These are phyloP conservation scores for Saccopteryx bilineata DNA, from an alignment of 2,113 vertebrate genomes.

Conservation along the genomic window DNA sequence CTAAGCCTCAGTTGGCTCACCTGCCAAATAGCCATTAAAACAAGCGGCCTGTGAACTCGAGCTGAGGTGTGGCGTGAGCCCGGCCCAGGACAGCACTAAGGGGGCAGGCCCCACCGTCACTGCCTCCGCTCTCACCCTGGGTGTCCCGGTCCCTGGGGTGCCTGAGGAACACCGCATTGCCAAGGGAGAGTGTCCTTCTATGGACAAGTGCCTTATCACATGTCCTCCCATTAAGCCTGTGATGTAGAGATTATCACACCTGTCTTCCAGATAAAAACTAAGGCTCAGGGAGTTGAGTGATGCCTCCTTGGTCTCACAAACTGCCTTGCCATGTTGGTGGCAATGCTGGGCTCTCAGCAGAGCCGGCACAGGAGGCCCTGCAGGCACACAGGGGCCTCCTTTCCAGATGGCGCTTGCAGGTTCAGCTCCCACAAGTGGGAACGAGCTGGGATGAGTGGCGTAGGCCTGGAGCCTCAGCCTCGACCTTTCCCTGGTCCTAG, in stretches of 20 bases:
- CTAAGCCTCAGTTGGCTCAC: not conserved
- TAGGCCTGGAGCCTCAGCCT: not conserved
- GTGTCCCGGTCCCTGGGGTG: accelerated
- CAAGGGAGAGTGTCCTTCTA: not conserved
- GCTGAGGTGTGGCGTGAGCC: accelerated
- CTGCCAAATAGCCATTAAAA: not conserved
- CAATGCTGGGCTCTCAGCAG: not conserved
- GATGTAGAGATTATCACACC: not conserved
- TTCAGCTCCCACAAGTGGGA: not conserved
- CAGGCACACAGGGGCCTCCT: too few species aligned
- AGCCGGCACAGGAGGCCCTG: not conserved
- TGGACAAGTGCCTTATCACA: too few species aligned
- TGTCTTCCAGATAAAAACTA: not conserved
- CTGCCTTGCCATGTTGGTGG: not conserved
- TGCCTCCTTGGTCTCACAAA: accelerated
- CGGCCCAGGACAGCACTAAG: accelerated
- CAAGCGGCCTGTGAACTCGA: not conserved
- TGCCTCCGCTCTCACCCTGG: not conserved
- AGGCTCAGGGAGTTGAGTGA: not conserved
- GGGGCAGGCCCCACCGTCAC: accelerated
- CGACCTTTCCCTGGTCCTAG: not conserved
- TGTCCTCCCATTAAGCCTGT: not conserved
- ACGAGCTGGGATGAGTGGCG: too few species aligned
- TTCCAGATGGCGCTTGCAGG: not conserved
- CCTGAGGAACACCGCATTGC: not conserved